phyloP scores from a whole-genome alignment of 1,140 invertebrate species.

The Agrypnia vestita region DNA sequence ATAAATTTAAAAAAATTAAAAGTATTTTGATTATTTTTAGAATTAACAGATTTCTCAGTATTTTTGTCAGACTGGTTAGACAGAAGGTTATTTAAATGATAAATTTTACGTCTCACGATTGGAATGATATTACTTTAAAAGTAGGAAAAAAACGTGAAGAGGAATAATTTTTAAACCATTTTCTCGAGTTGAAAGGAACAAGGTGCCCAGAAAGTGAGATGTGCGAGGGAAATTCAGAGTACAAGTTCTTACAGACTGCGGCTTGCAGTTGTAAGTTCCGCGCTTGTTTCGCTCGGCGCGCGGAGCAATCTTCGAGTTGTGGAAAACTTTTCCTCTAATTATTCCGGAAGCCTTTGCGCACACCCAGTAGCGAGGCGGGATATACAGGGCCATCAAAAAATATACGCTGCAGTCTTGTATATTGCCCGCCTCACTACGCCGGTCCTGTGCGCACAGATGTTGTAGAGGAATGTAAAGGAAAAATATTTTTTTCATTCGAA shows the following conservation, averaged over 20 bases:
- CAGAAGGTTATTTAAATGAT: too few relatives aligned
- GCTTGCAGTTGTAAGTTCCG: constrained; percentile 34
- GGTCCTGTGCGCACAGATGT: background rate
- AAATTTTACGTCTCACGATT: too few relatives aligned
- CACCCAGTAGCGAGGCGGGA: constrained; percentile 26
- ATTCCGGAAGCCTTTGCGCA: constrained; percentile 26
- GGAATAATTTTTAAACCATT: background rate
- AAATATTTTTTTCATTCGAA: too few relatives aligned
- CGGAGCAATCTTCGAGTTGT: constrained; percentile 18
- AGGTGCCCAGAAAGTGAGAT: constrained; percentile 19
- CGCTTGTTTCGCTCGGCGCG: background rate
- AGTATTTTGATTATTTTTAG: too few relatives aligned
- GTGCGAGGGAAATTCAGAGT: constrained; percentile 23
- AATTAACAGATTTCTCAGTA: too few relatives aligned
- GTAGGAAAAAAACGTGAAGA: background rate
- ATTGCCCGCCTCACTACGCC: background rate
- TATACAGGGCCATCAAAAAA: constrained; percentile 26
- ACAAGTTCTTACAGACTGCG: constrained; percentile 38
- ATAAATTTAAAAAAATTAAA: too few relatives aligned
- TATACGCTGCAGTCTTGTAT: background rate
- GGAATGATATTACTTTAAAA: too few relatives aligned
- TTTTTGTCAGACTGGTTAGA: too few relatives aligned
- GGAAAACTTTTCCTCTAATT: constrained; percentile 35
- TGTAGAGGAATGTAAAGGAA: too few relatives aligned
- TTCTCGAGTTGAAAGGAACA: background rate